A percentile compares a stretch with the other conserved stretches of the same genome.
Conservation (phyloP, 2,113 vertebrate species). For the Crypturellus undulatus region DNA sequence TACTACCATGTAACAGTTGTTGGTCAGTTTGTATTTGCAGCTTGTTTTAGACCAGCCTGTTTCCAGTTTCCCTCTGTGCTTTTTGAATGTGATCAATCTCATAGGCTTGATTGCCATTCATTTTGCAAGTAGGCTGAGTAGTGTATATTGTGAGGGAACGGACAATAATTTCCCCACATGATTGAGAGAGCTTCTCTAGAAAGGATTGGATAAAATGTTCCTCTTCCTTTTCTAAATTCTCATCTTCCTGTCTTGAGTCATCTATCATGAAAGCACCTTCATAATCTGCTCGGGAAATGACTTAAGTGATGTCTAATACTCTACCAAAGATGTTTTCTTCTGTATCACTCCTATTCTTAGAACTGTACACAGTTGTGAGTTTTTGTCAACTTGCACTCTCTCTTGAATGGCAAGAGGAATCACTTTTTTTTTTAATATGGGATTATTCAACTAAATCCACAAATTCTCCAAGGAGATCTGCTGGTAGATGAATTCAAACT, state of each 20-base stretch:
- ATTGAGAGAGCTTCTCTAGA: not conserved
- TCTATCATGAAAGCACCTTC: not conserved
- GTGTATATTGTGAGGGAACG: not conserved
- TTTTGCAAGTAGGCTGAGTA: not conserved
- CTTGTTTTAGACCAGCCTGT: not conserved
- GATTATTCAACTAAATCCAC: constrained; percentile 40
- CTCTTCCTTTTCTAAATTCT: not conserved
- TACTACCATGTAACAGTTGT: not conserved
- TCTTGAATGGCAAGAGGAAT: not conserved
- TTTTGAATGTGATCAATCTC: not conserved
- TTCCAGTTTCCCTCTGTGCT: not conserved
- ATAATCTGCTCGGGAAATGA: not conserved
- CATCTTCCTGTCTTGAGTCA: not conserved
- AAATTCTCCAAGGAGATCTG: not conserved
- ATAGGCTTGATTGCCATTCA: not conserved
- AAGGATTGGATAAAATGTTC: not conserved
- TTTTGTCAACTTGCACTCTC: not conserved
- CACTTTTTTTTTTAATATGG: constrained; percentile 55
- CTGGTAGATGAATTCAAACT: constrained; percentile 68
- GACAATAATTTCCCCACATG: not conserved
- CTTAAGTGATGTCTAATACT: not conserved
- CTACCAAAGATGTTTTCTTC: not conserved
- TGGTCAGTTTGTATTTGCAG: too few relatives aligned
- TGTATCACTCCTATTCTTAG: not conserved
- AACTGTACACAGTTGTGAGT: not conserved